Evolutionary conservation across 2,113 vertebrate species (phyloP).

Genomic region (Amblyornis subalaris): DNA sequence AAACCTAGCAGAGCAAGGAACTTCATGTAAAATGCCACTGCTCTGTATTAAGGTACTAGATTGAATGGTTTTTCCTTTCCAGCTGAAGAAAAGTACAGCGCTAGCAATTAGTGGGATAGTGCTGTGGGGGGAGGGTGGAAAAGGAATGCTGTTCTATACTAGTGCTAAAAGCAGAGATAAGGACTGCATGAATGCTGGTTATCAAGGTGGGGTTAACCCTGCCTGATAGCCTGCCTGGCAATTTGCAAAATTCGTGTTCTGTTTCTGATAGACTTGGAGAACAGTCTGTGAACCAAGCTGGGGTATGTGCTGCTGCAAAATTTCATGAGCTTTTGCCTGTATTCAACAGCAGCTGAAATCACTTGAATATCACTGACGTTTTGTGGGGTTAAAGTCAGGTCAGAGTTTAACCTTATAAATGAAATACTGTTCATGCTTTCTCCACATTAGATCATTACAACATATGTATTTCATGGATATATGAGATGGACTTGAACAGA

Average conservation of each 20-base stretch:
- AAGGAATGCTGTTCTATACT: background rate
- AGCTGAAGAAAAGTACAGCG: background rate
- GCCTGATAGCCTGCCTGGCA: rapidly evolving
- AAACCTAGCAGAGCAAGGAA: background rate
- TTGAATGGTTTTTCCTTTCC: background rate
- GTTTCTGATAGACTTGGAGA: background rate
- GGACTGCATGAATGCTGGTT: background rate
- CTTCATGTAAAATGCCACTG: background rate
- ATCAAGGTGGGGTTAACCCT: background rate
- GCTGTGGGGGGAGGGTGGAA: background rate
- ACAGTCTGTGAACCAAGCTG: background rate
- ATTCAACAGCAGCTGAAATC: background rate
- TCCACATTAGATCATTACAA: background rate
- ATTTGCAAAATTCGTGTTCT: background rate
- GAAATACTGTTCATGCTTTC: background rate
- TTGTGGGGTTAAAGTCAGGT: background rate
- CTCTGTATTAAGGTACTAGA: background rate
- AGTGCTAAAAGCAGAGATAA: background rate
- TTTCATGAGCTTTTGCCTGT: background rate
- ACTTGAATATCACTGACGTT: background rate
- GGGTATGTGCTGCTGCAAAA: background rate
- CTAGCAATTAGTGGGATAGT: background rate
- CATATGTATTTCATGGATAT: background rate
- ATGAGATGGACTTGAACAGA: rapidly evolving
- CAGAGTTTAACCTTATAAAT: background rate